Evolutionary conservation across 2,888 invertebrate genomes (phyloP).

Genomic region (Diplolepis rosae): DNA sequence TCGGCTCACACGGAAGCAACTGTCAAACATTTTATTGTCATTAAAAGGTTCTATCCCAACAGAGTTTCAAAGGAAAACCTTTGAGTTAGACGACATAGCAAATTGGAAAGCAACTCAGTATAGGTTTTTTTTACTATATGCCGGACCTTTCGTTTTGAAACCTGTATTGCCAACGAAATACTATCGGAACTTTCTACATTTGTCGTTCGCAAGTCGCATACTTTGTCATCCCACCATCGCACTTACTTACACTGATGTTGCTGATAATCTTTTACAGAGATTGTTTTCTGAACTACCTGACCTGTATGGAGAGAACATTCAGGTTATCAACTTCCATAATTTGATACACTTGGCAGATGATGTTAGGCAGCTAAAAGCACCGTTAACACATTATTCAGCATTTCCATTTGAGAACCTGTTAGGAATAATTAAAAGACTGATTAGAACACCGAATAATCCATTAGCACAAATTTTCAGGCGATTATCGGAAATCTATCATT

Average conservation of each 20-base stretch:
- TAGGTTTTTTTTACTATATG: constrained; percentile 41
- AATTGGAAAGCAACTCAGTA: constrained; percentile 49
- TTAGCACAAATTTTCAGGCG: too few relatives aligned
- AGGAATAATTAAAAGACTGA: too few relatives aligned
- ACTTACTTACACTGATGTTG: constrained; percentile 25
- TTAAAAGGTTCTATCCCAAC: constrained; percentile 32
- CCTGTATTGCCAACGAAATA: constrained; percentile 10
- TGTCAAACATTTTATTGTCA: background rate
- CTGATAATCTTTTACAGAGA: constrained; percentile 27
- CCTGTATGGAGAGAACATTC: constrained; percentile 37
- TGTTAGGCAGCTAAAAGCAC: too few relatives aligned
- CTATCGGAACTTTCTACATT: constrained; percentile 39
- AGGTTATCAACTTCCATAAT: too few relatives aligned
- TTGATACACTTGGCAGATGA: too few relatives aligned
- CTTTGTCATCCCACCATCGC: constrained; percentile 31
- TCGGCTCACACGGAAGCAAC: background rate
- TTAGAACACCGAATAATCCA: too few relatives aligned
- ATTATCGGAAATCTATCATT: too few relatives aligned
- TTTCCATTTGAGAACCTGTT: too few relatives aligned
- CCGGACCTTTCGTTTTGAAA: constrained; percentile 34
- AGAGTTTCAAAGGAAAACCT: constrained; percentile 44
- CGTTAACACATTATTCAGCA: too few relatives aligned
- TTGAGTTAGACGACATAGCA: constrained; percentile 31
- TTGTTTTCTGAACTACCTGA: constrained; percentile 38
- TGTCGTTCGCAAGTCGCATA: constrained; percentile 38